Evolutionary conservation across 1,140 invertebrate species (phyloP).

Genomic region (Drosophila oshimai): DNA sequence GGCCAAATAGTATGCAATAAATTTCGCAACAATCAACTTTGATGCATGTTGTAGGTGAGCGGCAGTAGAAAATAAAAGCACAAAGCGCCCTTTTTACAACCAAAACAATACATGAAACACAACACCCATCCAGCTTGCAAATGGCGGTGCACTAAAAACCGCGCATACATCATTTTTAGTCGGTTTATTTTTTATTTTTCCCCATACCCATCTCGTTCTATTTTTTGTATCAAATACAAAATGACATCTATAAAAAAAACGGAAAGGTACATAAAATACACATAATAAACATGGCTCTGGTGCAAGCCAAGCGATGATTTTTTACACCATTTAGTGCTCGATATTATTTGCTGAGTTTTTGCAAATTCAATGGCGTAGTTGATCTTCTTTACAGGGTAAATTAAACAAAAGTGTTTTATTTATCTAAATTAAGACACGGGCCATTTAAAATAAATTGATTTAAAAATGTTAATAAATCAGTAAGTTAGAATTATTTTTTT

Average conservation of each 20-base stretch:
- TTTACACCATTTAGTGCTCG: constrained; percentile 53
- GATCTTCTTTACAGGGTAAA: background rate
- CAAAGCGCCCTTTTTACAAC: constrained; percentile 3
- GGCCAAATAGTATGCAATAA: constrained; percentile 79
- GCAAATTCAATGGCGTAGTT: background rate
- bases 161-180: constrained; percentile 70
- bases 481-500: too few relatives aligned
- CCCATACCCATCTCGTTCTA: background rate
- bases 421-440: too few relatives aligned
- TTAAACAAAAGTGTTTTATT: background rate
- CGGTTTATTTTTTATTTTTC: constrained; percentile 18
- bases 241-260: constrained; percentile 3
- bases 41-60: constrained; percentile 73
- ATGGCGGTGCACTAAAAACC: constrained; percentile 56
- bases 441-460: too few relatives aligned
- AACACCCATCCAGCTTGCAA: constrained; percentile 20
- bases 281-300: constrained; percentile 24
- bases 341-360: background rate
- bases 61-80: constrained; percentile 17
- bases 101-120: constrained; percentile 10
- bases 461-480: too few relatives aligned
- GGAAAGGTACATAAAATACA: constrained; percentile 25
- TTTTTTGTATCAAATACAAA: constrained; percentile 20
- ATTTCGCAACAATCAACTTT: constrained; percentile 81
- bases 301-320: constrained; percentile 10